Evolutionary conservation across 2,888 invertebrate genomes (phyloP), one percentile per base, ranked within the genome.

Genomic region (Desoria tigrina): DNA sequence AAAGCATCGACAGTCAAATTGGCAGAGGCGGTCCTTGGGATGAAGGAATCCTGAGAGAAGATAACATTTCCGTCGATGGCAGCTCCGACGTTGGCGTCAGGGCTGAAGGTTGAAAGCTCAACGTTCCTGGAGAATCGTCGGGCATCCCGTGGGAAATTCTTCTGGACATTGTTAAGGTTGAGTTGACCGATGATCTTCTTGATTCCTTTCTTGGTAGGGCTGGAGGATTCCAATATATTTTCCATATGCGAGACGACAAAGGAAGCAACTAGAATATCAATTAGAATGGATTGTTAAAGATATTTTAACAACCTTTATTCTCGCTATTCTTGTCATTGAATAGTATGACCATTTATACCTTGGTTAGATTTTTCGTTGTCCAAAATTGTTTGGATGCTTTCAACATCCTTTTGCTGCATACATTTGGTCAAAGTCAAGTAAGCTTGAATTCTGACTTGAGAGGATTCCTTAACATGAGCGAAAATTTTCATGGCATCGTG

Each of bases 321-420:
- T 56, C 7, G 27, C n/a, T n/a, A n/a, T n/a, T n/a, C n/a, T n/a
- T n/a, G n/a, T n/a, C n/a, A n/a, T n/a, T n/a, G n/a, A n/a, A n/a
- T n/a, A n/a, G n/a, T n/a, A n/a, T n/a, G n/a, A n/a, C n/a, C n/a
- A 51, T 24, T 28, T 55, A 57, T 77, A 82, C 82, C 82, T 85
- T 95, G 94, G 77, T 89, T 86, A 14, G 89, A 85, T 0, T 87
- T 86, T 79, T 93, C 93, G 1, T 81, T 82, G 27, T 89, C 21
- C 7, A 71, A 18, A n/a, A 67, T 49, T 24, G 28, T 49, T 26
- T 70, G 58, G 32, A 74, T 62, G 1, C 26, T 26, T 11, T 50
- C 28, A 11, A 65, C 7, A 53, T 74, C 73, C 2, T 69, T 63
- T 18, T 27, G 9, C 3, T 26, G 2, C 7, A 69, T 28, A 49